phyloP scores from a whole-genome alignment of 1,140 invertebrate species.

The Eupristina koningsbergeri region DNA sequence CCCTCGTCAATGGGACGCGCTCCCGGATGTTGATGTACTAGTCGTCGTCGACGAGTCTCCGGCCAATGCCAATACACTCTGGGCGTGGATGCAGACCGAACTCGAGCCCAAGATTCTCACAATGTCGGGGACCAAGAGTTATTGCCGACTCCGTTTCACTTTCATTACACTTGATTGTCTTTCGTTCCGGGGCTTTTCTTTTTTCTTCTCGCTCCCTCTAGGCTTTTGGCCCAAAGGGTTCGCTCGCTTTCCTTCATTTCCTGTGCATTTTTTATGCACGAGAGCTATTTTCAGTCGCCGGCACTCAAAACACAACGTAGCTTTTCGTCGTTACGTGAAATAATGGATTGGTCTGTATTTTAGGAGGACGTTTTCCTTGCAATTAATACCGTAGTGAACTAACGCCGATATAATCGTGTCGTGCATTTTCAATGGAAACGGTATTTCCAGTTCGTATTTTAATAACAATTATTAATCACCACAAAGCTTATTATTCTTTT shows the following conservation, averaged over 20 bases:
- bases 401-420: not conserved
- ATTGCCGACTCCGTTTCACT: not conserved
- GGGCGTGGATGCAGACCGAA: not conserved
- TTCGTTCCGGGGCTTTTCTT: conserved; percentile 1
- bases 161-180: not conserved
- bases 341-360: conserved; percentile 15
- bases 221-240: not conserved
- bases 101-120: not conserved
- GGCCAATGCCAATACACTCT: not conserved
- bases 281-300: not conserved
- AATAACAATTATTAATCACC: not conserved
- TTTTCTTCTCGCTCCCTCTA: not conserved
- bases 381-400: not conserved
- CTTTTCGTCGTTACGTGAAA: not conserved
- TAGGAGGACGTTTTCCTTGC: not conserved
- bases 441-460: not conserved
- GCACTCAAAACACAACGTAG: conserved; percentile 1
- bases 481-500: too few species aligned
- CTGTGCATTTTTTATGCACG: not conserved
- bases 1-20: not conserved
- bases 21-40: conserved; percentile 3
- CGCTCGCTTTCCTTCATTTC: not conserved
- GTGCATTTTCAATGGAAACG: not conserved
- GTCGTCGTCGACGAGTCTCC: too few species aligned
- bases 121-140: not conserved